Evolutionary conservation across 1,140 invertebrate genomes (phyloP).

Genomic region (Portunus trituberculatus): DNA sequence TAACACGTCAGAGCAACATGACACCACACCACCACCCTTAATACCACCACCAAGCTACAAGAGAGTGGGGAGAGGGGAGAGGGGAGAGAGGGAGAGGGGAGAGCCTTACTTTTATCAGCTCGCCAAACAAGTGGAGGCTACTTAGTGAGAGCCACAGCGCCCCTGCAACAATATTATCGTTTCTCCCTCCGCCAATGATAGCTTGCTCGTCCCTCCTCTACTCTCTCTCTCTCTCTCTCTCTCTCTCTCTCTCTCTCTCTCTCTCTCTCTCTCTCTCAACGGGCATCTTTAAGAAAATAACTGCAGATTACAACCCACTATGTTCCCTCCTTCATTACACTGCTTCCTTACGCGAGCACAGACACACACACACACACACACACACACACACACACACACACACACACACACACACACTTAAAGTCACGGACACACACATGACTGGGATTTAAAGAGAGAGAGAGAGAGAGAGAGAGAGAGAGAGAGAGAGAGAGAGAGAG

Average conservation of each 20-base stretch:
- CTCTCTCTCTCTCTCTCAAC: slow-evolving; percentile 36
- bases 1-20: too few relatives aligned
- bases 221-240: not conserved
- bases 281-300: not conserved
- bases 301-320: not conserved
- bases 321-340: not conserved
- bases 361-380: too few relatives aligned
- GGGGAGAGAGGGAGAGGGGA: too few relatives aligned
- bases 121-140: too few relatives aligned
- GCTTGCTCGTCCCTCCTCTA: not conserved
- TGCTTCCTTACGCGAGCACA: too few relatives aligned
- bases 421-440: not conserved
- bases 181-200: not conserved
- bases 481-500: slow-evolving; percentile 9
- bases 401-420: too few relatives aligned
- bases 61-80: too few relatives aligned
- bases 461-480: slow-evolving; percentile 20
- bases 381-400: too few relatives aligned
- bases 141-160: too few relatives aligned
- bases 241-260: slow-evolving; percentile 24
- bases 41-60: too few relatives aligned
- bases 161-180: not conserved
- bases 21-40: too few relatives aligned
- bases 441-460: not conserved
- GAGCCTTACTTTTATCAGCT: too few relatives aligned